Base-by-base conservation (phyloP, 2,797 vertebrate species). In the Zalophus californianus region DNA sequence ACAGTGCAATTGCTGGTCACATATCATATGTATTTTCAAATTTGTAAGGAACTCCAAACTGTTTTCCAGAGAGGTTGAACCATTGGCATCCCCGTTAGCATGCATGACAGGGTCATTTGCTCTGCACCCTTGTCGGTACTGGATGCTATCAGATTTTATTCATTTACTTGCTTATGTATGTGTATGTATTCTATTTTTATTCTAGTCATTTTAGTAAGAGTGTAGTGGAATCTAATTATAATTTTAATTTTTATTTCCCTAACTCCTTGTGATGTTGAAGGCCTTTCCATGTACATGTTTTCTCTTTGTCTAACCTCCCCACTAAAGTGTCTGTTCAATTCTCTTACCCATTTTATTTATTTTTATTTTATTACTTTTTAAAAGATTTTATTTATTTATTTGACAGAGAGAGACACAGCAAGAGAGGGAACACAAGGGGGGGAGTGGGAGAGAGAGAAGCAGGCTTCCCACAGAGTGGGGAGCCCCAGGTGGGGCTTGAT, bases 11-110 rank as follows among this genome's bases (percentile, higher is more conserved):
- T n/a, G 2, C 32, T 23, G 25, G 13, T 38, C n/a, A 1, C 0
- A 0, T 0, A 2, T 21, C 0, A 3, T 54, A 54, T 15, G 60
- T 1, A 0, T 7, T 25, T 25, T n/a, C 29, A 18, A 0, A 5
- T 29, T 2, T 13, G 6, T n/a, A 2, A 48, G 56, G n/a, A 16
- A 8, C 5, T 1, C 54, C 13, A 10, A 4, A 32, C 20, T 21
- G 54, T 14, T 1, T 73, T 27, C 48, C n/a, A 0, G 8, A 7
- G 48, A 9, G 56, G 1, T 2, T 0, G 3, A 0, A 1, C n/a
- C 35, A 3, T 5, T 4, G 3, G 2, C 35, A 2, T 16, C 3
- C 23, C n/a, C 14, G 0, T 1, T 0, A 16, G 48, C 56, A 0
- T 4, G 29, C 0, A 5, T 3, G 25, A 27, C 35, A 0, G 4